A percentile compares a stretch with the other conserved stretches of the same genome.
phyloP scores from a whole-genome alignment of 2,113 vertebrate genomes.

The Micronycteris hirsuta region DNA sequence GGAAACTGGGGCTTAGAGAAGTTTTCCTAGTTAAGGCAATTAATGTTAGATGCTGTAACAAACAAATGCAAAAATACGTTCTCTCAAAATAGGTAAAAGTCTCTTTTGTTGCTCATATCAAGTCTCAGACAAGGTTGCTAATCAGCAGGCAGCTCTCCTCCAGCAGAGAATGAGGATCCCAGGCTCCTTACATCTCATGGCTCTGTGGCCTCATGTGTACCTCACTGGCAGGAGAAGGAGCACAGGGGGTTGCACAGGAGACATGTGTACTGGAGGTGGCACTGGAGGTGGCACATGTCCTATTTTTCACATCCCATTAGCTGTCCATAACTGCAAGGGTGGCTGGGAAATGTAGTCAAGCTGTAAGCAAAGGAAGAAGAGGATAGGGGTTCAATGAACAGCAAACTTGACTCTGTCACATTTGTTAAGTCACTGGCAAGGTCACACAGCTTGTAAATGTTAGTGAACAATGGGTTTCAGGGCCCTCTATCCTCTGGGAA shows the following conservation, averaged over 20 bases:
- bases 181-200: neutral
- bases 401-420: neutral
- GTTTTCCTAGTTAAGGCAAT: neutral
- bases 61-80: neutral
- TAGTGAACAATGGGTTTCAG: neutral
- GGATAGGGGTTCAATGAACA: neutral
- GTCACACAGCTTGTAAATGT: neutral
- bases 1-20: neutral
- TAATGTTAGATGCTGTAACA: neutral
- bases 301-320: neutral
- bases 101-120: neutral
- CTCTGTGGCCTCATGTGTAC: neutral
- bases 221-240: neutral
- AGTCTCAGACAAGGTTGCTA: neutral
- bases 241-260: neutral
- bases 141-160: neutral
- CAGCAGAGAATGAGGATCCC: neutral
- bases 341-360: neutral
- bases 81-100: neutral
- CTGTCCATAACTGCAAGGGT: neutral
- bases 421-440: neutral
- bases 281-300: neutral
- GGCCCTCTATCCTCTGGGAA: neutral
- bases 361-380: neutral
- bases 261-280: neutral